Conservation (phyloP, 2,113 vertebrate genomes). For the Gadus chalcogrammus region DNA sequence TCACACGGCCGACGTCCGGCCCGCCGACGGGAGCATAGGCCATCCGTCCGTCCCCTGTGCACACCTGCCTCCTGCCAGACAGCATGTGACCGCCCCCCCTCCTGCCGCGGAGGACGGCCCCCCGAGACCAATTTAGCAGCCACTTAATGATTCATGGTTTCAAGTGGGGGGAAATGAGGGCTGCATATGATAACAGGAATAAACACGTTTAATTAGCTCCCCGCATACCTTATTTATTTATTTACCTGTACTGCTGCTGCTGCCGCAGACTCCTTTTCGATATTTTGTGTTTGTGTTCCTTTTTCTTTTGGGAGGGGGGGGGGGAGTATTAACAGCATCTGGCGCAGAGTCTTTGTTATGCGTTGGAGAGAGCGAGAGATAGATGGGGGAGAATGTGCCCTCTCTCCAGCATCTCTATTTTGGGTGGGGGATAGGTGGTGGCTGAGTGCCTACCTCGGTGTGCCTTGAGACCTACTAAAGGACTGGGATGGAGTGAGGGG, state of each 20-base stretch:
- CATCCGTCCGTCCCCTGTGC: constrained; percentile 79
- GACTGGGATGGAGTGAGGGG: constrained; percentile 28
- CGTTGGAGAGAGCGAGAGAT: constrained; percentile 41
- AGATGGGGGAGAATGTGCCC: constrained; percentile 35
- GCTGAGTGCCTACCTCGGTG: constrained; percentile 48
- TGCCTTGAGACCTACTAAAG: constrained; percentile 57
- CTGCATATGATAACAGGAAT: constrained; percentile 91
- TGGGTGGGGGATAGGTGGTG: constrained; percentile 13
- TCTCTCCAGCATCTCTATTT: constrained; percentile 35
- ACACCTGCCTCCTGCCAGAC: constrained; percentile 86
- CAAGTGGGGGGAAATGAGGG: constrained; percentile 86
- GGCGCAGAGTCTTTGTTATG: constrained; percentile 72
- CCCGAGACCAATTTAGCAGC: constrained; percentile 89
- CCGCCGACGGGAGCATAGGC: constrained; percentile 68
- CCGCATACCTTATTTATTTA: constrained; percentile 80
- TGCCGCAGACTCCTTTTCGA: constrained; percentile 73
- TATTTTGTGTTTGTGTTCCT: constrained; percentile 67
- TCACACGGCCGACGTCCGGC: constrained; percentile 71
- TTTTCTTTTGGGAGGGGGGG: constrained; percentile 18
- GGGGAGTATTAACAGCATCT: constrained; percentile 74
- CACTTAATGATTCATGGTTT: constrained; percentile 94
- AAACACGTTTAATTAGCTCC: constrained; percentile 95
- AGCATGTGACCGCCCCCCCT: constrained; percentile 77
- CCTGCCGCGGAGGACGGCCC: constrained; percentile 71
- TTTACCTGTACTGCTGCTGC: constrained; percentile 64